Conservation (phyloP, 2,797 vertebrate genomes). For the Spinibarbus caldwelli region DNA sequence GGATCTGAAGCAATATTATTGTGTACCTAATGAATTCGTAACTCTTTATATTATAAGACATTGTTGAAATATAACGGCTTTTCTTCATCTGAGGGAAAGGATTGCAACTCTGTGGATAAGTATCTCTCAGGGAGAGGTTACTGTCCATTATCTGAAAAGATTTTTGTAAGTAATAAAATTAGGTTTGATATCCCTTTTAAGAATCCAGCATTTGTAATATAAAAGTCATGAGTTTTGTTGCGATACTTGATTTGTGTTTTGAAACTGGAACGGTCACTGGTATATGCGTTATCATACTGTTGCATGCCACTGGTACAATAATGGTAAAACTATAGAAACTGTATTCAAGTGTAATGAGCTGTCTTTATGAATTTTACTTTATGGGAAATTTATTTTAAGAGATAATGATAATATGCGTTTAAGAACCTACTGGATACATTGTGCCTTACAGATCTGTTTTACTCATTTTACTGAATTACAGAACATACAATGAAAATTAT, state of each 20-base stretch:
- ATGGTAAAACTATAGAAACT: background rate
- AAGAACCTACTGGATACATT: background rate
- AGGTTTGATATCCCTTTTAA: slow-evolving; percentile 21
- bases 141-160: slow-evolving; percentile 8
- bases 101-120: slow-evolving; percentile 21
- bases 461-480: background rate
- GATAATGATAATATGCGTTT: background rate
- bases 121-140: slow-evolving; percentile 48
- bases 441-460: slow-evolving; percentile 26
- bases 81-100: slow-evolving; percentile 31
- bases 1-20: slow-evolving; percentile 19
- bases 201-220: slow-evolving; percentile 12
- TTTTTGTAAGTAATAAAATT: slow-evolving; percentile 13
- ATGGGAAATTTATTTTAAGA: no score
- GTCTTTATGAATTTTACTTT: background rate
- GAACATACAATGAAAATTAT: background rate
- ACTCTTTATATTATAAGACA: slow-evolving; percentile 3
- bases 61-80: background rate
- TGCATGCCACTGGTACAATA: background rate
- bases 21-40: background rate
- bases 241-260: background rate
- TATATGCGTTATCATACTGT: background rate
- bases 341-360: slow-evolving; percentile 6
- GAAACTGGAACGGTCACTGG: background rate
- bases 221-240: slow-evolving; percentile 2